A percentile compares a stretch with the other conserved stretches of the same genome.
These are phyloP conservation scores for Elephantulus edwardii DNA, from an alignment of 2,113 vertebrate genomes.

Conservation along the genomic window DNA sequence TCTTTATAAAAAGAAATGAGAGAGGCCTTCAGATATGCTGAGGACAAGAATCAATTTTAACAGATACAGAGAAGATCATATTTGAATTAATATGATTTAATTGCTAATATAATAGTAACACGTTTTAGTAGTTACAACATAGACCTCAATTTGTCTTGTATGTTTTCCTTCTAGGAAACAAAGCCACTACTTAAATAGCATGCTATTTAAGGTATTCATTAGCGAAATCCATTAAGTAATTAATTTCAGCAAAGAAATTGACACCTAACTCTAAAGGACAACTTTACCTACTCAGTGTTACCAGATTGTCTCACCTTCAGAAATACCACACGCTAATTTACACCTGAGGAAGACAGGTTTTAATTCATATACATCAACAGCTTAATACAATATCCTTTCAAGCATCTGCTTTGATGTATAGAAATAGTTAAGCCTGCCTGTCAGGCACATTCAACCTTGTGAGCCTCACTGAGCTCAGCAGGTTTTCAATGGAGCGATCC, in stretches of 20 bases:
- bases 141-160: neutral
- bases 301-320: no score
- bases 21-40: neutral
- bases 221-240: slow-evolving; percentile 53
- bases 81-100: neutral
- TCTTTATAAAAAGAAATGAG: neutral
- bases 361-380: no score
- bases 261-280: neutral
- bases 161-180: slow-evolving; percentile 41
- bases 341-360: no score
- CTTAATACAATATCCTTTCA: no score
- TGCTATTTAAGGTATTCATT: slow-evolving; percentile 29
- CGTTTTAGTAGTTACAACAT: neutral
- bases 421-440: no score
- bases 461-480: no score
- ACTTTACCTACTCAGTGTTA: slow-evolving; percentile 54
- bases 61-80: neutral
- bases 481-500: no score
- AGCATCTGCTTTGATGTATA: no score
- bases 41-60: neutral
- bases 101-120: neutral
- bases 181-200: neutral
- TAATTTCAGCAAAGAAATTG: neutral
- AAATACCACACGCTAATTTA: no score
- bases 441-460: no score